Evolutionary conservation across 2,113 vertebrate species (phyloP).

Genomic region (Amazona vittata): DNA sequence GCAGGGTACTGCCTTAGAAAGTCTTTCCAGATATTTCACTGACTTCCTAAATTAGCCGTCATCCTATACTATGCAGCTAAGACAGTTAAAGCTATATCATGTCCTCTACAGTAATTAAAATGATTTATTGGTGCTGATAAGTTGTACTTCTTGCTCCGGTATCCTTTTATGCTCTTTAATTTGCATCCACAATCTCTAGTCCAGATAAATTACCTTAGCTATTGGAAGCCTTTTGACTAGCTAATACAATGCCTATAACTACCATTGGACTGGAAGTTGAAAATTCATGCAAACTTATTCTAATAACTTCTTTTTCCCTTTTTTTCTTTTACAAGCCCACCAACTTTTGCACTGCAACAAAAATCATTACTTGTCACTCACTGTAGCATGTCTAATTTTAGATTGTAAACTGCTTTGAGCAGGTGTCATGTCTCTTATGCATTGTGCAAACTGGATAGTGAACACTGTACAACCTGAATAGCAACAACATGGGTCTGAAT

Average conservation of each 20-base stretch:
- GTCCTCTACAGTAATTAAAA: not conserved
- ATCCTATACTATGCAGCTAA: not conserved
- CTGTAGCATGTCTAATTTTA: constrained; percentile 6
- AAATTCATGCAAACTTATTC: not conserved
- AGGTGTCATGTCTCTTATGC: not conserved
- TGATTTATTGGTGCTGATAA: not conserved
- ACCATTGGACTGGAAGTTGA: not conserved
- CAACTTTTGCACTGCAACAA: not conserved
- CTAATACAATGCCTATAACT: not conserved
- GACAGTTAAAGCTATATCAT: not conserved
- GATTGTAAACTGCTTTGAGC: constrained; percentile 12
- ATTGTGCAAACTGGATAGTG: not conserved
- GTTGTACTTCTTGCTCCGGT: not conserved
- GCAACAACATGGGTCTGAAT: not conserved
- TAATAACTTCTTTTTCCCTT: not conserved
- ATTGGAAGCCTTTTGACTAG: not conserved
- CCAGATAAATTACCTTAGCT: not conserved
- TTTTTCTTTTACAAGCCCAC: not conserved
- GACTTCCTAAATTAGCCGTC: not conserved
- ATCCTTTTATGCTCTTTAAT: not conserved
- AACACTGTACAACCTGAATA: not conserved
- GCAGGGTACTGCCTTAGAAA: not conserved
- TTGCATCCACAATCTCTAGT: not conserved
- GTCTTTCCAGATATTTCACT: not conserved
- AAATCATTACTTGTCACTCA: not conserved